These are phyloP conservation scores for Bos indicus DNA, from an alignment of 2,113 vertebrate genomes.

Conservation along the genomic window DNA sequence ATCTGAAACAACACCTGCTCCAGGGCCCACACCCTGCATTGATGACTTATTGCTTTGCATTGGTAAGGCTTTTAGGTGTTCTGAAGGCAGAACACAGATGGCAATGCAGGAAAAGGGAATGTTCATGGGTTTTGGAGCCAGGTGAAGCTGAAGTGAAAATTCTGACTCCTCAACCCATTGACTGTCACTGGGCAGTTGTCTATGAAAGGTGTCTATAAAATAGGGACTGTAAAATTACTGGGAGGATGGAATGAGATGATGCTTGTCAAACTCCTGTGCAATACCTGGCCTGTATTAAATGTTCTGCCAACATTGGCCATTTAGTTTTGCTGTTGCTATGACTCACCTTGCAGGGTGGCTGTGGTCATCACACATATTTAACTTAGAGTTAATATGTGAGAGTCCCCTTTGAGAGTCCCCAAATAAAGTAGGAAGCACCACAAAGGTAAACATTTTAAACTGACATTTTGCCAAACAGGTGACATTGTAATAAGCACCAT, in stretches of 20 bases:
- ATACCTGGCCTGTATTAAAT: neutral
- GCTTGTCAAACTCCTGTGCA: neutral
- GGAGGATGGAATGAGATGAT: neutral
- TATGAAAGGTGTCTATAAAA: neutral
- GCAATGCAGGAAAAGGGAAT: neutral
- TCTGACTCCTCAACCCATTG: neutral
- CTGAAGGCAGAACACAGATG: neutral
- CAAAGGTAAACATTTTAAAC: neutral
- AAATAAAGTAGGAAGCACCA: neutral
- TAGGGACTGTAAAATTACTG: neutral
- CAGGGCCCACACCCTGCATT: fast-evolving
- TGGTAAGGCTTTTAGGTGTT: neutral
- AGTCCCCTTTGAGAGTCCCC: neutral
- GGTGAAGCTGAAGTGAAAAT: neutral
- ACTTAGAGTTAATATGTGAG: no score
- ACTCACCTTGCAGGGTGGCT: neutral
- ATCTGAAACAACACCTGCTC: neutral
- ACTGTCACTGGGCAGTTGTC: neutral
- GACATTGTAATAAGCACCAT: neutral
- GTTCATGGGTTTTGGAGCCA: neutral
- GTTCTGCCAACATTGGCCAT: neutral
- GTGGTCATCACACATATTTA: neutral
- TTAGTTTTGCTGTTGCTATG: neutral
- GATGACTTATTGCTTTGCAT: neutral
- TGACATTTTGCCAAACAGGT: neutral